A percentile compares a stretch with the other conserved stretches of the same genome.
Conservation (phyloP, 2,797 vertebrate genomes). For the Pteropus rufus region DNA sequence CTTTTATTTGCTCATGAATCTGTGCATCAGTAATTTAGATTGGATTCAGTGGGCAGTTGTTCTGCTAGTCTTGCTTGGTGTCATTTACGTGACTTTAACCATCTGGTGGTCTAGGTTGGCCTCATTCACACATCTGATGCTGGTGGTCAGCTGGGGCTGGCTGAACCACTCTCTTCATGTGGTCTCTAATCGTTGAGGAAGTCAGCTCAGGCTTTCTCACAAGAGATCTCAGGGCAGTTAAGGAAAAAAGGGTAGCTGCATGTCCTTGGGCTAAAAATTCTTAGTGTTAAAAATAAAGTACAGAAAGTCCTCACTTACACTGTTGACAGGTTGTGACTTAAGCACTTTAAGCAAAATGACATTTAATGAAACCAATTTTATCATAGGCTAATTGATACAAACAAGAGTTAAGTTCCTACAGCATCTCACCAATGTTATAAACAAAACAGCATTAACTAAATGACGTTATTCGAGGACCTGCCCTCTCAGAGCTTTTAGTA, state of each 20-base stretch:
- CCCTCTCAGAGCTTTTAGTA: not conserved
- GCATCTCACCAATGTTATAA: not conserved
- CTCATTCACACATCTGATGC: not conserved
- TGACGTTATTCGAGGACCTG: not conserved
- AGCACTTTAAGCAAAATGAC: not conserved
- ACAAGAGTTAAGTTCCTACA: not conserved
- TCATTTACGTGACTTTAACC: not conserved
- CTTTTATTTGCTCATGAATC: not conserved
- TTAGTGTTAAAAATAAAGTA: not conserved
- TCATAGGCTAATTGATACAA: not conserved
- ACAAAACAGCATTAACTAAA: not conserved
- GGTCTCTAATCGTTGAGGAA: not conserved
- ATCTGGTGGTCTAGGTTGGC: not conserved
- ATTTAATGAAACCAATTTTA: not conserved
- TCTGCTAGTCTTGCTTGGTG: not conserved
- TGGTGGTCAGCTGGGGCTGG: not conserved
- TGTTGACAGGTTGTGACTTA: not conserved
- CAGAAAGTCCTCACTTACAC: not conserved
- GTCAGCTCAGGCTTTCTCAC: not conserved
- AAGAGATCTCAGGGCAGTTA: not conserved
- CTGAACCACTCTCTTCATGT: not conserved
- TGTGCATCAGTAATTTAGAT: not conserved
- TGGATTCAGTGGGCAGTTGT: not conserved
- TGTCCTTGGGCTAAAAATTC: not conserved
- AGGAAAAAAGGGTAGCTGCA: not conserved